Conservation (phyloP, 2,888 invertebrate genomes). For the Argynnis bischoffii region DNA sequence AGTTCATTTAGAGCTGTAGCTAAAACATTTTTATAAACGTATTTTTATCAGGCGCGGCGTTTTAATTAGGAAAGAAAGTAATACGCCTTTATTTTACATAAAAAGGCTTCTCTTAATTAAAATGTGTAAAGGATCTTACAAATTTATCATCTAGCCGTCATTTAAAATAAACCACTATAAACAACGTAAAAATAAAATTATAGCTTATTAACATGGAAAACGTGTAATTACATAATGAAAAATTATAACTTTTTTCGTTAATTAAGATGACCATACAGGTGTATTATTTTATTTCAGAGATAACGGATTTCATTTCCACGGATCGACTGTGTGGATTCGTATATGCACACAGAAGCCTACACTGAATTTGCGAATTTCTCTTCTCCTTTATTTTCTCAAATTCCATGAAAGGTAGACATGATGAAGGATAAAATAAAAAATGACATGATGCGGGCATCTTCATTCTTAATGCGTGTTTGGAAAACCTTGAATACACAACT, state of each 20-base stretch:
- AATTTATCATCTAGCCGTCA: conserved; percentile 9
- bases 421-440: no score
- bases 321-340: no score
- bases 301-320: no score
- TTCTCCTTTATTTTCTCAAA: no score
- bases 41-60: conserved; percentile 17
- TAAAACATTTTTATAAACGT: conserved; percentile 2
- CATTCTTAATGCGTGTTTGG: no score
- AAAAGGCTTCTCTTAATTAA: conserved; percentile 25
- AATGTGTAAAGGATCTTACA: conserved; percentile 17
- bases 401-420: no score
- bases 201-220: background rate
- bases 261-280: background rate
- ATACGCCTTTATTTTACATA: conserved; percentile 13
- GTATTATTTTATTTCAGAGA: no score
- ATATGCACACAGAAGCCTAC: no score
- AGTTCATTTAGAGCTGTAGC: background rate
- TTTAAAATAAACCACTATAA: background rate
- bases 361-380: no score
- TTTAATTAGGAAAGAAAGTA: conserved; percentile 26
- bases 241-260: background rate
- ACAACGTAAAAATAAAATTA: background rate
- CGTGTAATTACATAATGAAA: no score
- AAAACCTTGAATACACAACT: no score
- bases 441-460: no score